Evolutionary conservation across 2,888 invertebrate species (phyloP).

Genomic region (Drosophila testacea): DNA sequence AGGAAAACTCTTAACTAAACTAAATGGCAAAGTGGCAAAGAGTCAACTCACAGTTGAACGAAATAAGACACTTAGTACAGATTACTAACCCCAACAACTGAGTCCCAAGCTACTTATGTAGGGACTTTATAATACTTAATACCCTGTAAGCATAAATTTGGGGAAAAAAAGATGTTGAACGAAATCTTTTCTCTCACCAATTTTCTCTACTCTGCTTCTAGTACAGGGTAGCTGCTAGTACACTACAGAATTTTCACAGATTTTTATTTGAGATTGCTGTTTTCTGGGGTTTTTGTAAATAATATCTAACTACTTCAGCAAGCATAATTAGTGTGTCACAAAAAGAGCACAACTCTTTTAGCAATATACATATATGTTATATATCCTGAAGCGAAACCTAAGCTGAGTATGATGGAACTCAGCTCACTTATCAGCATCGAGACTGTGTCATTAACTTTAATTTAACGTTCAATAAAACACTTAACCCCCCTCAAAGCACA

Average conservation of each 20-base stretch:
- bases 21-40: slow-evolving; percentile 9
- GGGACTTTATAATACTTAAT: slow-evolving; percentile 5
- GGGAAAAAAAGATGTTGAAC: too few species aligned
- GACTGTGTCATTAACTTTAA: slow-evolving; percentile 62
- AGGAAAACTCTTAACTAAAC: neutral
- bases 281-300: neutral
- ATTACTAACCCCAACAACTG: slow-evolving; percentile 15
- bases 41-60: slow-evolving; percentile 7
- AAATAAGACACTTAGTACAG: slow-evolving; percentile 21
- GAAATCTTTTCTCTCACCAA: too few species aligned
- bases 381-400: neutral
- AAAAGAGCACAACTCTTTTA: slow-evolving; percentile 6
- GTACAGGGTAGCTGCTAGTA: neutral
- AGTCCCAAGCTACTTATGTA: neutral
- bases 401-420: neutral
- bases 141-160: neutral
- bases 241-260: neutral
- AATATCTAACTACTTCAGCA: neutral
- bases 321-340: neutral
- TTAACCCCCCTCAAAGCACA: slow-evolving; percentile 31
- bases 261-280: neutral
- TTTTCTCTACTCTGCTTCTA: too few species aligned
- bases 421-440: slow-evolving; percentile 23
- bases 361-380: neutral
- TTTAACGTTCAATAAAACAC: slow-evolving; percentile 64